Evolutionary conservation across 2,888 invertebrate genomes (phyloP), one percentile per base, ranked within the genome.

Genomic region (Phortica okadai): DNA sequence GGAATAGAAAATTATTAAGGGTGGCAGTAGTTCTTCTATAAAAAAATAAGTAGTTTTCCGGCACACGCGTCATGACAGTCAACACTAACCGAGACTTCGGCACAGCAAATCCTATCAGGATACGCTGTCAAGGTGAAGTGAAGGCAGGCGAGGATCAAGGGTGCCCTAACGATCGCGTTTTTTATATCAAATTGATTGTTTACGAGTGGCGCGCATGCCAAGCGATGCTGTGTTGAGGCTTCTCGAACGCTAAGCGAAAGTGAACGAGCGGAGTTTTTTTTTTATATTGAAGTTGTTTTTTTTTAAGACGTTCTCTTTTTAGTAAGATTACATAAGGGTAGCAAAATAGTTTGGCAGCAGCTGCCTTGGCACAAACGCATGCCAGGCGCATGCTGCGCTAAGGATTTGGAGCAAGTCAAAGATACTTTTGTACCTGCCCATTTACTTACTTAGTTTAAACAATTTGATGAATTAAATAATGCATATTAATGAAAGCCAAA

Each of bases 111-210:
- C 69, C 69, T 45, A 69, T 69, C 69, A 69, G 64, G 41, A 25
- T 64, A 64, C 33, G 41, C 41, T 41, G 64, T 14, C 25, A 67
- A 44, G 16, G n/a, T 67, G 67, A 42, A 44, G 11, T 42, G 41
- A 66, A 42, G 50, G 10, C 8, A 50, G 25, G 25, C 6, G 33
- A 21, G 62, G 8, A 16, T 25, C 10, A 54, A 33, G 56, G 25
- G n/a, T 8, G 8, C 69, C 50, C 70, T 54, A 11, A 72, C 25
- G 33, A 6, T 58, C 67, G 67, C 73, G 67, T 74, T 64, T 79
- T 84, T 87, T 80, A 83, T 86, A 87, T 87, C 79, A 83, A 84
- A 80, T 86, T 86, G 82, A 87, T 82, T 75, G 82, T 73, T 42
- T 42, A 69, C 75, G 69, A 75, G 75, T 74, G 50, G 54, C 56